Percentiles rank a stretch among this genome's conserved stretches.
Conservation (phyloP, 2,113 vertebrate genomes). For the Rhabdornis inornatus region DNA sequence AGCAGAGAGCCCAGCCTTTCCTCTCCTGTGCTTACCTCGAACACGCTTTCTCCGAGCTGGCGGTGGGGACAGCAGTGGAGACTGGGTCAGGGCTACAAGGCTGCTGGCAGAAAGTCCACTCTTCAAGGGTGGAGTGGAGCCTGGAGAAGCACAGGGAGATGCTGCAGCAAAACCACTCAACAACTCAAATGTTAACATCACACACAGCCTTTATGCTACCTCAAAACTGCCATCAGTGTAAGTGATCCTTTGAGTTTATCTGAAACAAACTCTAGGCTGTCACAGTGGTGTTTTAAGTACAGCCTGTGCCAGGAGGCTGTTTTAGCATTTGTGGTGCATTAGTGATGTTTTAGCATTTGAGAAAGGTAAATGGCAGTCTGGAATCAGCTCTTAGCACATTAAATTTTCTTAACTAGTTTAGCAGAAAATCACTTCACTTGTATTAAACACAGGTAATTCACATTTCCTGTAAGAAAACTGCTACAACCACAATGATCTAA, state of each 20-base stretch:
- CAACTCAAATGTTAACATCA: neutral
- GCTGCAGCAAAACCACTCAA: neutral
- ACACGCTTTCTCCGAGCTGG: conserved; percentile 32
- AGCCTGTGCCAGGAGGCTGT: too few relatives aligned
- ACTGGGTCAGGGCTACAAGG: conserved; percentile 88
- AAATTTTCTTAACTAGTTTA: neutral
- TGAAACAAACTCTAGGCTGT: neutral
- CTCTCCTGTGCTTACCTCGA: conserved; percentile 52
- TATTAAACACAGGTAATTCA: neutral
- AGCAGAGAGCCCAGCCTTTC: neutral
- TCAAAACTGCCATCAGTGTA: neutral
- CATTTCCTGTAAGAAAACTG: neutral
- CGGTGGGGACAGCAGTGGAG: conserved; percentile 82
- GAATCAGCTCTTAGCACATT: neutral
- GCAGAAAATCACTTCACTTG: neutral
- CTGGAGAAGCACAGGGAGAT: conserved; percentile 49
- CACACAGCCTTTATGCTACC: neutral
- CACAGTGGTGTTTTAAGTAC: neutral
- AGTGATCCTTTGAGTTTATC: neutral
- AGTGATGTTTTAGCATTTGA: neutral
- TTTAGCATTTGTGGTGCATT: too few relatives aligned
- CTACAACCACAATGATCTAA: neutral
- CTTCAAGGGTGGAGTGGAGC: conserved; percentile 71
- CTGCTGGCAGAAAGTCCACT: conserved; percentile 79
- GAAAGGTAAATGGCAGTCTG: neutral